A percentile compares a stretch with the other conserved stretches of the same genome.
phyloP scores from a whole-genome alignment of 1,140 invertebrate species.

The Tachypleus tridentatus region DNA sequence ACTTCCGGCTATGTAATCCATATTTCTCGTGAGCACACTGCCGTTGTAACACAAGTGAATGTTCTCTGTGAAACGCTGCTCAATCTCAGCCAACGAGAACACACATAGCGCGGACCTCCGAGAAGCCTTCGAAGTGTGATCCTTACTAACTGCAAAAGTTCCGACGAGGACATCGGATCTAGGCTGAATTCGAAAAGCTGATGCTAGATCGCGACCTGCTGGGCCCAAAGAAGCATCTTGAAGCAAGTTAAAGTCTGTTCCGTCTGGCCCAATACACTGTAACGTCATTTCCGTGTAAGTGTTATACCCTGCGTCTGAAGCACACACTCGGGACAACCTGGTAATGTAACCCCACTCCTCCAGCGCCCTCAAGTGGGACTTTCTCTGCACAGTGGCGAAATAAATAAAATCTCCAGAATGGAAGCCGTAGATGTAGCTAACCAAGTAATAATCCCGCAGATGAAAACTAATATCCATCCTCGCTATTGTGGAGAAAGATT shows the following conservation, averaged over 20 bases:
- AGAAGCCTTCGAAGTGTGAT: conserved; percentile 62
- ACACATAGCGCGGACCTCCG: conserved; percentile 59
- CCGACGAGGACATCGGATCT: conserved; percentile 66
- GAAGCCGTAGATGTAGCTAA: conserved; percentile 91
- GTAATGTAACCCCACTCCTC: conserved; percentile 86
- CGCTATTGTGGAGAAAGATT: conserved; percentile 70
- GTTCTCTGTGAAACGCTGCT: conserved; percentile 86
- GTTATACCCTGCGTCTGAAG: conserved; percentile 85
- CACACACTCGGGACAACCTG: conserved; percentile 80
- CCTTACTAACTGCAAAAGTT: conserved; percentile 68
- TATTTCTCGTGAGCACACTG: conserved; percentile 75
- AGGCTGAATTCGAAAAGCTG: conserved; percentile 57
- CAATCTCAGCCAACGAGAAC: conserved; percentile 62
- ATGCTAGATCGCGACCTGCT: conserved; percentile 65
- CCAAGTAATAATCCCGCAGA: conserved; percentile 67
- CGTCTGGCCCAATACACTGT: conserved; percentile 52
- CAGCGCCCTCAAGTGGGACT: conserved; percentile 63
- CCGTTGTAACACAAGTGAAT: conserved; percentile 96
- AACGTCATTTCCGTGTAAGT: conserved; percentile 86
- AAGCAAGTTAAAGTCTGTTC: conserved; percentile 67
- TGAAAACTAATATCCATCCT: conserved; percentile 86
- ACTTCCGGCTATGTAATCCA: conserved; percentile 86
- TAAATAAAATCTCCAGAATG: conserved; percentile 88
- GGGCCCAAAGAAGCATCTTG: conserved; percentile 75
- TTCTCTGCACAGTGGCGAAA: conserved; percentile 87